A percentile compares a stretch with the other conserved stretches of the same genome.
Conservation (phyloP, 2,797 vertebrate species). For the Ptychadena robeensis region DNA sequence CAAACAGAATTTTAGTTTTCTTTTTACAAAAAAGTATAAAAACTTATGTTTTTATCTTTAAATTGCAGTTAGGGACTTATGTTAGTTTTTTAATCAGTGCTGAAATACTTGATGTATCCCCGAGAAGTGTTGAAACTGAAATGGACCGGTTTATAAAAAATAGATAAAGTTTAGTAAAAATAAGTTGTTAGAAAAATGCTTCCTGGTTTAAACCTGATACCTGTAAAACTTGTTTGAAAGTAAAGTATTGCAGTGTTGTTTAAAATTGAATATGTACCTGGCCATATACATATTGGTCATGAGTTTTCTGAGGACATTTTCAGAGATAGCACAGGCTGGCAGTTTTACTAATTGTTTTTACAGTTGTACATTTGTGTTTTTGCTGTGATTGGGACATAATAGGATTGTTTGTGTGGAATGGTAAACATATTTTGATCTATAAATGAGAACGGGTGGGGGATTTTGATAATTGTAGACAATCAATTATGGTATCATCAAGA, state of each 20-base stretch:
- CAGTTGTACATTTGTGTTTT: not conserved
- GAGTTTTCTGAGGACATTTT: not conserved
- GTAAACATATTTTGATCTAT: too few relatives aligned
- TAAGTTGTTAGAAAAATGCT: constrained; percentile 78
- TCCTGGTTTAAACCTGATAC: constrained; percentile 76
- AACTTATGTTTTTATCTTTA: constrained; percentile 62
- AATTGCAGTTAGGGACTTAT: not conserved
- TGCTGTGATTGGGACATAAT: not conserved
- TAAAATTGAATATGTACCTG: constrained; percentile 68
- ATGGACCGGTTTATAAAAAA: constrained; percentile 77
- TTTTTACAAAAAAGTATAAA: constrained; percentile 77
- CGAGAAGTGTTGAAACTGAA: constrained; percentile 73
- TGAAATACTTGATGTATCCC: constrained; percentile 64
- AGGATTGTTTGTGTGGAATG: too few relatives aligned
- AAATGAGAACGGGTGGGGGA: too few relatives aligned
- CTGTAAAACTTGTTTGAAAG: constrained; percentile 78
- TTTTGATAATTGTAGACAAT: too few relatives aligned
- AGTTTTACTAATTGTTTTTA: not conserved
- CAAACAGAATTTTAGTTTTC: constrained; percentile 63
- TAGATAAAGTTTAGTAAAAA: constrained; percentile 73
- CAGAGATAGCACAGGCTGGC: not conserved
- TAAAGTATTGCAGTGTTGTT: constrained; percentile 81
- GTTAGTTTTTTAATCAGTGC: not conserved
- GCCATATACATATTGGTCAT: not conserved
- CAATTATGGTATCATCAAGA: too few relatives aligned